Evolutionary conservation across 2,888 invertebrate genomes (phyloP).

Genomic region (Galerucella nymphaeae): DNA sequence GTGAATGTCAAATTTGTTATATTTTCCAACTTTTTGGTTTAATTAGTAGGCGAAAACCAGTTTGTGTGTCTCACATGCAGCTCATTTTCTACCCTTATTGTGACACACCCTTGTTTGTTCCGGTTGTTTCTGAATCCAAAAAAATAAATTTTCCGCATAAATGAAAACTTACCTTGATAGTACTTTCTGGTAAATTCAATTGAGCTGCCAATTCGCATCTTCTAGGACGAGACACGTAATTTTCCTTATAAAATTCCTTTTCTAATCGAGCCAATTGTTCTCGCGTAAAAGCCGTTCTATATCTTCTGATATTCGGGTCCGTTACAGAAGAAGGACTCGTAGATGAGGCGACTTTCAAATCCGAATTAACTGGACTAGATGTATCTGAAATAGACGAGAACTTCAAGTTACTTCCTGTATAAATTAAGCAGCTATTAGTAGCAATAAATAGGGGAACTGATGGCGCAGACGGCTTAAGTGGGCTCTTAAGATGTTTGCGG

Average conservation of each 20-base stretch:
- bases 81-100: no score
- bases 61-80: no score
- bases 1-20: no score
- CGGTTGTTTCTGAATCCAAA: no score
- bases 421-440: constrained; percentile 8
- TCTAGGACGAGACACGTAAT: constrained; percentile 95
- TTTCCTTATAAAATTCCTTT: constrained; percentile 96
- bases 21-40: no score
- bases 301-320: constrained; percentile 83
- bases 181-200: constrained; percentile 93
- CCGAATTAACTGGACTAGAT: constrained; percentile 61
- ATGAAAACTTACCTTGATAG: constrained; percentile 85
- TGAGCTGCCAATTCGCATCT: constrained; percentile 95
- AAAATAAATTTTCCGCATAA: no score
- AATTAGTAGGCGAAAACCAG: no score
- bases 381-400: constrained; percentile 62
- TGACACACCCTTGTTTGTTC: no score
- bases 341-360: constrained; percentile 50
- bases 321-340: constrained; percentile 54
- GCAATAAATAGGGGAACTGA: background rate
- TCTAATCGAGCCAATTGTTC: constrained; percentile 93
- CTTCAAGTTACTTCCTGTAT: background rate
- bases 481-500: background rate
- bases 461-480: background rate
- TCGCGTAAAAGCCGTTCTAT: constrained; percentile 96